Evolutionary conservation across 2,888 invertebrate genomes (phyloP), one percentile per base, ranked within the genome.

Genomic region (Dorcus hopei): DNA sequence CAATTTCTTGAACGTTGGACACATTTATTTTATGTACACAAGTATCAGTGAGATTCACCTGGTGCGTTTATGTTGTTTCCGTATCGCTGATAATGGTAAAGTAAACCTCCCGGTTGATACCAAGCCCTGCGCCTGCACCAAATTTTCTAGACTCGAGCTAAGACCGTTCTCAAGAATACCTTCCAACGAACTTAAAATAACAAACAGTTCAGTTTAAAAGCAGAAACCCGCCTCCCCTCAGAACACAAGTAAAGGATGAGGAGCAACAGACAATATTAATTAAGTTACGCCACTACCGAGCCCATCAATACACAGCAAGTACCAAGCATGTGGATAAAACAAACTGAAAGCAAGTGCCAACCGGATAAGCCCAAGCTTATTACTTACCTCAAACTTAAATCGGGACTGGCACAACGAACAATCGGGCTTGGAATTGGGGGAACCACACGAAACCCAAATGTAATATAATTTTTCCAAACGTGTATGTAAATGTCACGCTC

Each of bases 391-490:
- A 94, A 83, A 74, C 93, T 94, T 43, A 94, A 82, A 80, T 95
- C 95, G 1, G 96, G 96, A 65, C 95, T 95, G 38, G 95, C 95
- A 78, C 95, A 96, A 54, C 96, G 86, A 50, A 94, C 85, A 38
- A 94, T 86, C 0, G 93, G 91, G 73, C 90, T 91, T 1, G 93
- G 91, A 61, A 91, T 90, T 23, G 95, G 92, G 9, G 97, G 98
- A 4, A 97, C 96, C 48, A 99, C 91, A 53, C 96, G 87, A 81
- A 97, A 99, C 6, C 96, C 96, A 82, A 97, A 92, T 11, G 95
- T 93, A 70, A 97, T 87, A 80, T 98, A 97, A 81, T 97, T 97
- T 75, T 95, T 92, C 97, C 99, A 99, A 23, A 99, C 86, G 79
- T 94, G 94, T 83, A 98, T 88, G 78, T 97, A 96, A 38, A 93